Percentiles rank a stretch among this genome's conserved stretches.
Conservation (phyloP, 2,888 invertebrate genomes). For the Cheilosia scutellata region DNA sequence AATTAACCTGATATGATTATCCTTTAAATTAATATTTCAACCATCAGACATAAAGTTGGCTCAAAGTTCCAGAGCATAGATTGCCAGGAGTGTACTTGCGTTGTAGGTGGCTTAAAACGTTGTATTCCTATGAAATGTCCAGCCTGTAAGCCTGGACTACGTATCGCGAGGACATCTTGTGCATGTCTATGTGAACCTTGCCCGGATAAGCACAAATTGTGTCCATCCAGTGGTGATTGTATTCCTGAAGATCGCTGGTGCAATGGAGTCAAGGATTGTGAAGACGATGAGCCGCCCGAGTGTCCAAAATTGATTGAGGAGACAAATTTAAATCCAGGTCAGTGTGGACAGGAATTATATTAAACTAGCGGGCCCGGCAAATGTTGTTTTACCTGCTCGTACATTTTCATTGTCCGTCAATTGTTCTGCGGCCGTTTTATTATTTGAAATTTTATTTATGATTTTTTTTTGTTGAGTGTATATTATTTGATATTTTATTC, state of each 20-base stretch:
- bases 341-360: no score
- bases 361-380: no score
- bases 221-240: constrained; percentile 90
- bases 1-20: no score
- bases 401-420: no score
- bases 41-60: constrained; percentile 82
- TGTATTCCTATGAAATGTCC: constrained; percentile 90
- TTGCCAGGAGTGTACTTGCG: constrained; percentile 92
- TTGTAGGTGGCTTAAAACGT: constrained; percentile 88
- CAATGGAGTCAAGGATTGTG: constrained; percentile 91
- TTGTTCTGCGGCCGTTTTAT: no score
- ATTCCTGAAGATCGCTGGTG: constrained; percentile 90
- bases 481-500: no score
- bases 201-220: constrained; percentile 87
- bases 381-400: no score
- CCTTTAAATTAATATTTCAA: no score
- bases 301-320: constrained; percentile 84
- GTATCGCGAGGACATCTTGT: constrained; percentile 87
- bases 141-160: constrained; percentile 86
- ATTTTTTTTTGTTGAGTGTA: no score
- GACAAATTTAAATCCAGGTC: no score
- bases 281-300: constrained; percentile 90
- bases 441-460: no score
- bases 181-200: constrained; percentile 91
- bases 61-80: constrained; percentile 88